Evolutionary conservation across 2,888 invertebrate genomes (phyloP).

Genomic region (Orchestes rusci): DNA sequence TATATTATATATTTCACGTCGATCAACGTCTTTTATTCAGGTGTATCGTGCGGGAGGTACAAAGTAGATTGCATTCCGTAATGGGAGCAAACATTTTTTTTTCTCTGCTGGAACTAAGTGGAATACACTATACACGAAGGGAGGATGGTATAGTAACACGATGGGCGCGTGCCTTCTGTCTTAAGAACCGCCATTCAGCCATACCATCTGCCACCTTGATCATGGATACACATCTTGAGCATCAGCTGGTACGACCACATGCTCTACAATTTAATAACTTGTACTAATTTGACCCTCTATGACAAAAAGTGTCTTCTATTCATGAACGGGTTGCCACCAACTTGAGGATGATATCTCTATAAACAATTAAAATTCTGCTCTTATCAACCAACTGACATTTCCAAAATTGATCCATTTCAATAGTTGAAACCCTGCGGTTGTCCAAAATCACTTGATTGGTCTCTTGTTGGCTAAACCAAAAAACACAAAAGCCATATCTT

Average conservation of each 20-base stretch:
- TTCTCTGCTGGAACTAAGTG: not conserved
- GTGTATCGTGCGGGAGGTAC: slow-evolving; percentile 2
- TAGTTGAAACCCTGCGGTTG: too few relatives aligned
- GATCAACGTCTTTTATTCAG: slow-evolving; percentile 9
- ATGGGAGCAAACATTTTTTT: not conserved
- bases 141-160: slow-evolving; percentile 16
- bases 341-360: too few relatives aligned
- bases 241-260: slow-evolving; percentile 37
- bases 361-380: too few relatives aligned
- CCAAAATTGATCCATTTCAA: too few relatives aligned
- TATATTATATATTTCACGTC: too few relatives aligned
- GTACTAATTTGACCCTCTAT: slow-evolving; percentile 14
- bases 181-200: slow-evolving; percentile 32
- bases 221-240: slow-evolving; percentile 38
- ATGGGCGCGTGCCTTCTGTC: slow-evolving; percentile 43
- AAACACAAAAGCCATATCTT: too few relatives aligned
- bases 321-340: too few relatives aligned
- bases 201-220: slow-evolving; percentile 39
- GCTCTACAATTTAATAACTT: slow-evolving; percentile 17
- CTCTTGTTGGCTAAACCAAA: too few relatives aligned
- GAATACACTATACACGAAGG: slow-evolving; percentile 6
- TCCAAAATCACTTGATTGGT: too few relatives aligned
- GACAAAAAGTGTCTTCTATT: slow-evolving; percentile 13
- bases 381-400: too few relatives aligned
- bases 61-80: slow-evolving; percentile 1